Evolutionary conservation across 2,797 vertebrate genomes (phyloP).

Genomic region (Rousettus madagascariensis): DNA sequence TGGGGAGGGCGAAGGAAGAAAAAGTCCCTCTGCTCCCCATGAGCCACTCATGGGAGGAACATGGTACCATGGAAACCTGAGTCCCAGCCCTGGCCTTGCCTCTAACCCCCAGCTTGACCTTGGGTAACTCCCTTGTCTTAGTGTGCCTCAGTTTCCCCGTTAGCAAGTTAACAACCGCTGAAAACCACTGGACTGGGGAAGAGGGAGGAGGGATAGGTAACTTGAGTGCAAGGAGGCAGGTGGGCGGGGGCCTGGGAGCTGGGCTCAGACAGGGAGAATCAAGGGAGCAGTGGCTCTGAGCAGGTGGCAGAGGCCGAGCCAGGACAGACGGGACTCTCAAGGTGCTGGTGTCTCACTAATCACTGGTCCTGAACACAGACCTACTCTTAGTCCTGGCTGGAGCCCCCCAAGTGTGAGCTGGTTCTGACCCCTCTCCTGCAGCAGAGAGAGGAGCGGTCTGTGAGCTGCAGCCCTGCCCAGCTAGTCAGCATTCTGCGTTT

Average conservation of each 20-base stretch:
- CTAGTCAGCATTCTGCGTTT: neutral
- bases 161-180: neutral
- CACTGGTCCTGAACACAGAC: neutral
- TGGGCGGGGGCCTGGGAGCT: neutral
- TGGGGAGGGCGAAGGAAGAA: neutral
- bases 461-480: neutral
- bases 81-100: neutral
- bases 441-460: neutral
- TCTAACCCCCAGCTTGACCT: neutral
- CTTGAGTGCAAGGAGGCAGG: neutral
- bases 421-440: no score
- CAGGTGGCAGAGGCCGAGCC: neutral
- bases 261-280: neutral
- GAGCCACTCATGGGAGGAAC: neutral
- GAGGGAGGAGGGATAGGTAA: neutral
- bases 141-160: neutral
- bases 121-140: neutral
- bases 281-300: neutral
- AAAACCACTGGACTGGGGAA: neutral
- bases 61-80: neutral
- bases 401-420: no score
- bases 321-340: neutral
- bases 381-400: neutral
- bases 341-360: neutral
- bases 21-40: neutral